Evolutionary conservation across 2,888 invertebrate genomes (phyloP).

Genomic region (Troglohyphantes excavatus): DNA sequence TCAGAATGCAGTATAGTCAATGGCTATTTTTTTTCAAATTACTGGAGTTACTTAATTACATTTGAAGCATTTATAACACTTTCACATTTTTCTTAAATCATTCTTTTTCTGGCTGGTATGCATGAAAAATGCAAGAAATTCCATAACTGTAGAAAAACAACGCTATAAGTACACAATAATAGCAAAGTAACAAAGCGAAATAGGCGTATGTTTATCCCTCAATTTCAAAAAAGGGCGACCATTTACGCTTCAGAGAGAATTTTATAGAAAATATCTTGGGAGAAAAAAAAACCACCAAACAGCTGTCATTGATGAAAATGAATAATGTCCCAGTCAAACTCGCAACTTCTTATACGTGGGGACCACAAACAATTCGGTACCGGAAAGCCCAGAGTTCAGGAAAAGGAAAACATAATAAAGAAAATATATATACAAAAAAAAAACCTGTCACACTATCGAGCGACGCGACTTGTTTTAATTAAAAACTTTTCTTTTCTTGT

Average conservation of each 20-base stretch:
- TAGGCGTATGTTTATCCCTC: background rate
- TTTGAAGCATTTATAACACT: too few species aligned
- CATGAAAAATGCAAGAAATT: too few species aligned
- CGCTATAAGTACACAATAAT: too few species aligned
- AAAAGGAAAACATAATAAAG: background rate
- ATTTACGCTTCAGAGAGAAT: background rate
- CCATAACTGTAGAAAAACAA: too few species aligned
- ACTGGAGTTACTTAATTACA: too few species aligned
- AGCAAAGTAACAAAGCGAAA: background rate
- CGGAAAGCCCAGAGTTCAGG: background rate
- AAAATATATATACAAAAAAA: slow-evolving; percentile 10
- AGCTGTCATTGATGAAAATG: slow-evolving; percentile 60
- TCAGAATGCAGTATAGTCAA: too few species aligned
- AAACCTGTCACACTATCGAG: background rate
- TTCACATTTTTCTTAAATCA: too few species aligned
- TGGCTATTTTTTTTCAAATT: too few species aligned
- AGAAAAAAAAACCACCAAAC: slow-evolving; percentile 8
- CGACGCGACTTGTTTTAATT: slow-evolving; percentile 53
- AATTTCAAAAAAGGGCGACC: background rate
- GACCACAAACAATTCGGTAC: slow-evolving; percentile 16
- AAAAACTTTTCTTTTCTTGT: slow-evolving; percentile 40
- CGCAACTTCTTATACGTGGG: slow-evolving; percentile 17
- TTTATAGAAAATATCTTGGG: background rate
- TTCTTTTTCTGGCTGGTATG: too few species aligned
- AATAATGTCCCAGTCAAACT: slow-evolving; percentile 28